These are phyloP conservation scores for Antitype chi DNA, from an alignment of 2,888 invertebrate species.

Conservation along the genomic window DNA sequence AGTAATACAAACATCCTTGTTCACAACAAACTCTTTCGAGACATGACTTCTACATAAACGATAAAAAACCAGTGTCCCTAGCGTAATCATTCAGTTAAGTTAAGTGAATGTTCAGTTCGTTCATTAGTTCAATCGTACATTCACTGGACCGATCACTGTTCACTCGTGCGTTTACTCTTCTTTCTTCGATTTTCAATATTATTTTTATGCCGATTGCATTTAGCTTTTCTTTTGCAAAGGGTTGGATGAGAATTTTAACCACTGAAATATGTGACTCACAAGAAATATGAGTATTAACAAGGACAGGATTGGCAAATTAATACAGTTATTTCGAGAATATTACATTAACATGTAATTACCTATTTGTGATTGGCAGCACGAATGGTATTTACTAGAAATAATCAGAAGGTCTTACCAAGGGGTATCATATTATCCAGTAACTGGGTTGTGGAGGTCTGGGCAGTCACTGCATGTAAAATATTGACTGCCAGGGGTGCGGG, in stretches of 20 bases:
- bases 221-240: not conserved
- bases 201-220: conserved; percentile 20
- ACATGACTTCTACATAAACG: conserved; percentile 40
- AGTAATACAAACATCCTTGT: conserved; percentile 15
- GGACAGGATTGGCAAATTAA: too few species aligned
- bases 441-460: too few species aligned
- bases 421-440: too few species aligned
- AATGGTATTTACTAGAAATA: not conserved
- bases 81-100: conserved; percentile 50
- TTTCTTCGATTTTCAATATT: conserved; percentile 31
- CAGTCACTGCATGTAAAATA: too few species aligned
- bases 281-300: not conserved
- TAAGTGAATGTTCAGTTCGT: conserved; percentile 48
- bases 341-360: not conserved
- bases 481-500: too few species aligned
- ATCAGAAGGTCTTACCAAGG: too few species aligned
- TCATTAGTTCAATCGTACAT: conserved; percentile 56
- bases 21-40: conserved; percentile 16
- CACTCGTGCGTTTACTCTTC: conserved; percentile 27
- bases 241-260: not conserved
- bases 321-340: not conserved
- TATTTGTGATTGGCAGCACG: not conserved
- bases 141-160: conserved; percentile 44
- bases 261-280: not conserved
- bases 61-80: conserved; percentile 34